phyloP scores from a whole-genome alignment of 1,140 invertebrate species.

The Pseudomyrmex dendroicus region DNA sequence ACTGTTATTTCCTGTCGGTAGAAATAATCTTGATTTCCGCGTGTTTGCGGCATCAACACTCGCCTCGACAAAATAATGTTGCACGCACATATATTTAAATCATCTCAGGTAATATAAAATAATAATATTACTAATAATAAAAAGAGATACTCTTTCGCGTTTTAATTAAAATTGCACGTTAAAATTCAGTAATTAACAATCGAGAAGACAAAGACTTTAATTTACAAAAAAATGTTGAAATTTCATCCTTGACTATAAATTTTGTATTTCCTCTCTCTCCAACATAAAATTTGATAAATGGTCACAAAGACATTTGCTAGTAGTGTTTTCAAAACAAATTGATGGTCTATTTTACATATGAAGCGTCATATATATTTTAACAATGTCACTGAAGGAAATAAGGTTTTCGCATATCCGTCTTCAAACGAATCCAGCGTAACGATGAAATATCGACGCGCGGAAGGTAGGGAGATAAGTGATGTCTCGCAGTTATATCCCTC shows the following conservation, averaged over 20 bases:
- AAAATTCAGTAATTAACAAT: neutral
- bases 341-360: neutral
- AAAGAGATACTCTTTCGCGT: neutral
- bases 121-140: neutral
- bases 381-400: neutral
- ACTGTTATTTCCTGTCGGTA: neutral
- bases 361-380: conserved; percentile 3
- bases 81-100: neutral
- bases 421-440: conserved; percentile 9
- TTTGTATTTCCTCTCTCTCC: neutral
- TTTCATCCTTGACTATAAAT: neutral
- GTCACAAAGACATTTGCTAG: too few species aligned
- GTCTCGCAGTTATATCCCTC: neutral
- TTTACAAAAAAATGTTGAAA: neutral
- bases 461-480: neutral
- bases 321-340: too few species aligned
- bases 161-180: neutral
- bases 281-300: too few species aligned
- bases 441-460: conserved; percentile 22
- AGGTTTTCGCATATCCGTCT: conserved; percentile 11
- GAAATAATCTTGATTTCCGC: conserved; percentile 1
- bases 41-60: neutral
- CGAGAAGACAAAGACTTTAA: neutral
- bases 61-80: neutral
- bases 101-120: neutral